Conservation (phyloP, 2,113 vertebrate species). For the Barnardius zonarius region DNA sequence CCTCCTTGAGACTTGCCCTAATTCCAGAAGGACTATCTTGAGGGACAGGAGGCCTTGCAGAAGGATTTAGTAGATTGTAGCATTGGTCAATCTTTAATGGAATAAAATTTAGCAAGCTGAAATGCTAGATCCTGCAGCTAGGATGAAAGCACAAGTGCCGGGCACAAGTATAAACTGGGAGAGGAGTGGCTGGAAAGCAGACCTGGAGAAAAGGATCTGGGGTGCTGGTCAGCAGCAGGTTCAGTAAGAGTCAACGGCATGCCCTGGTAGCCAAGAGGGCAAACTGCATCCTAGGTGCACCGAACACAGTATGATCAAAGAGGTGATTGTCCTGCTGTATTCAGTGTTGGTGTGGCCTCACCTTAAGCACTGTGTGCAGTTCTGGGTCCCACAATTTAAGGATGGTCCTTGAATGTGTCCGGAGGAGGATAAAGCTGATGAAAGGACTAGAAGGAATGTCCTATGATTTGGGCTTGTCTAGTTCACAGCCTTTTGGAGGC, state of each 20-base stretch:
- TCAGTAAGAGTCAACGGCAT: not conserved
- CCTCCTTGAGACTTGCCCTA: not conserved
- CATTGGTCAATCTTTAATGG: not conserved
- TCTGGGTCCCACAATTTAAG: not conserved
- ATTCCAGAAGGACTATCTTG: not conserved
- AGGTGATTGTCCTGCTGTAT: not conserved
- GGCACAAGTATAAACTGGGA: not conserved
- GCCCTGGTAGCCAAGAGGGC: not conserved
- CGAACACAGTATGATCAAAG: not conserved
- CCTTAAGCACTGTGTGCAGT: not conserved
- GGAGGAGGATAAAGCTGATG: not conserved
- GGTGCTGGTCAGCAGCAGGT: not conserved
- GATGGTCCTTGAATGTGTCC: not conserved
- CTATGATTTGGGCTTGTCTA: not conserved
- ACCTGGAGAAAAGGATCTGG: not conserved
- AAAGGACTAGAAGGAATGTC: not conserved
- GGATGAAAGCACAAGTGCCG: not conserved
- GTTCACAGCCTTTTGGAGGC: not conserved
- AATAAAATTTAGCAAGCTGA: not conserved
- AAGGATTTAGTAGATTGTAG: not conserved
- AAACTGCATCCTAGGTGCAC: not conserved
- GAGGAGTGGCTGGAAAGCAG: not conserved
- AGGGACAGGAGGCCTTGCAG: not conserved
- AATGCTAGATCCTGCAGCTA: not conserved
- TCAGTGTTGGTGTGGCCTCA: not conserved